phyloP scores from a whole-genome alignment of 2,113 vertebrate genomes.

The Gulo gulo region DNA sequence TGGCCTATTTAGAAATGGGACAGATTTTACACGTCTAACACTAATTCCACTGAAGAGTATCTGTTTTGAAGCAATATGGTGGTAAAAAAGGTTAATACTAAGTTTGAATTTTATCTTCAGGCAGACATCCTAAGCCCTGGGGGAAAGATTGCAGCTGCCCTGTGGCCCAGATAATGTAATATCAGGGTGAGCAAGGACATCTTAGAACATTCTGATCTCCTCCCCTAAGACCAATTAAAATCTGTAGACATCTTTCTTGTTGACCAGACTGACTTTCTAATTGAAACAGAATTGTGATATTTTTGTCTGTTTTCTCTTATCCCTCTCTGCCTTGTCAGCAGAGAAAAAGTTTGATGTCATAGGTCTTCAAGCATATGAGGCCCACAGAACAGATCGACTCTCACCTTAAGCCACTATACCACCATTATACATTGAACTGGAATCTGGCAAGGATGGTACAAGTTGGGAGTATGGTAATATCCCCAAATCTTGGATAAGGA shows the following conservation, averaged over 20 bases:
- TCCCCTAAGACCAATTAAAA: slow-evolving; percentile 72
- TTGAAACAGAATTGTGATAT: slow-evolving; percentile 58
- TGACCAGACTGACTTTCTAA: slow-evolving; percentile 72
- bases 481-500: neutral
- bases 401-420: neutral
- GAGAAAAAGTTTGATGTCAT: neutral
- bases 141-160: slow-evolving; percentile 67
- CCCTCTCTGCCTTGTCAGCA: neutral
- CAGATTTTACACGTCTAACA: neutral
- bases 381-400: fast-evolving
- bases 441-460: slow-evolving; percentile 31
- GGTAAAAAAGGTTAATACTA: slow-evolving; percentile 69
- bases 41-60: slow-evolving; percentile 11
- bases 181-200: slow-evolving; percentile 71
- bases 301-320: slow-evolving; percentile 58
- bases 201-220: slow-evolving; percentile 78
- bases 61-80: slow-evolving; percentile 53
- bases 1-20: slow-evolving; percentile 47
- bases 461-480: neutral
- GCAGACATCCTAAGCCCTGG: slow-evolving; percentile 59
- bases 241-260: slow-evolving; percentile 63
- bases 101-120: slow-evolving; percentile 66
- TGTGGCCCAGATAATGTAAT: slow-evolving; percentile 74
- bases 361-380: neutral
- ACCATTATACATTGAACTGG: neutral